phyloP scores from a whole-genome alignment of 2,113 vertebrate genomes.

The Toxotes jaculatrix region DNA sequence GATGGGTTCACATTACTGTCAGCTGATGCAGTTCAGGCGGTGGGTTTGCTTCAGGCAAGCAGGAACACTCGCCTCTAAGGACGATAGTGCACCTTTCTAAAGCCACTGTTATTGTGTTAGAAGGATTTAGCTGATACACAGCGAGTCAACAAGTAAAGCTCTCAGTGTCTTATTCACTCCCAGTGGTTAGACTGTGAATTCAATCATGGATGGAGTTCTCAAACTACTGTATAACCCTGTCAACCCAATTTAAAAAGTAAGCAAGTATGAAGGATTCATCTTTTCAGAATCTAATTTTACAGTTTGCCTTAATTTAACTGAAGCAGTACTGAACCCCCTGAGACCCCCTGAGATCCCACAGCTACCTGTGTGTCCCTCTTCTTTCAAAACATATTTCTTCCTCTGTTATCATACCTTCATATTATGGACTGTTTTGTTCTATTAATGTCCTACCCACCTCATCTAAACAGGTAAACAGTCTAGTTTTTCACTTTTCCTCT shows the following conservation, averaged over 20 bases:
- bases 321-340: background rate
- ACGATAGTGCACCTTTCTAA: background rate
- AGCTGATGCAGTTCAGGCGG: constrained; percentile 1
- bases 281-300: background rate
- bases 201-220: too few relatives aligned
- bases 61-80: background rate
- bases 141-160: background rate
- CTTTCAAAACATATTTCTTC: background rate
- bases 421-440: background rate
- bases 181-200: too few relatives aligned
- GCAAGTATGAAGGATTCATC: too few relatives aligned
- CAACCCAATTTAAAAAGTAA: too few relatives aligned
- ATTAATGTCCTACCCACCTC: background rate
- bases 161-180: too few relatives aligned
- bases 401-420: background rate
- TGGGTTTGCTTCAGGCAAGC: constrained; percentile 12
- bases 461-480: too few relatives aligned
- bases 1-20: constrained; percentile 14
- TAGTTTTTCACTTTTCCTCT: background rate
- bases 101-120: background rate
- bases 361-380: background rate
- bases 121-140: background rate
- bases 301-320: background rate
- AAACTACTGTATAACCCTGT: too few relatives aligned
- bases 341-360: too few relatives aligned